phyloP scores from a whole-genome alignment of 2,888 invertebrate genomes.

The Conchocele bisecta region DNA sequence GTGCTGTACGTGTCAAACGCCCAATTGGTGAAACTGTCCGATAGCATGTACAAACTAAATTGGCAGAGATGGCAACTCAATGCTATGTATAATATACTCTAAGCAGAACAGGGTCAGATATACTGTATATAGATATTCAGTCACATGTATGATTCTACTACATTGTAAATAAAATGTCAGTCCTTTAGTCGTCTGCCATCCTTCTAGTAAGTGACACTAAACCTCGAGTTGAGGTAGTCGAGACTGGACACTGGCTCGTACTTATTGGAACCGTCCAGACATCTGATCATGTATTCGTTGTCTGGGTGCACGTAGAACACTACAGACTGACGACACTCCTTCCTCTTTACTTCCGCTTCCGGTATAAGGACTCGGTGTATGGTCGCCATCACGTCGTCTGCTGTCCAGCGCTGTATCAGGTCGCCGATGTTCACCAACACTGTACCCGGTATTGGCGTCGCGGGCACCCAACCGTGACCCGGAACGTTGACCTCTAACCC shows the following conservation, averaged over 20 bases:
- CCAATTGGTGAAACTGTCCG: too few relatives aligned
- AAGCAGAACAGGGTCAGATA: too few relatives aligned
- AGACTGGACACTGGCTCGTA: constrained; percentile 57
- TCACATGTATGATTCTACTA: too few relatives aligned
- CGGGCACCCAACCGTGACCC: background rate
- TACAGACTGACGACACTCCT: background rate
- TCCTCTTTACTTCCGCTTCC: background rate
- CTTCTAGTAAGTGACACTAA: too few relatives aligned
- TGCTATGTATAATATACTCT: too few relatives aligned
- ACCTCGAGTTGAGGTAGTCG: constrained; percentile 35
- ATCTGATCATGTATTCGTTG: constrained; percentile 8
- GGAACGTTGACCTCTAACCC: background rate
- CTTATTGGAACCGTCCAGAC: constrained; percentile 61
- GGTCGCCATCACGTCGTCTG: background rate
- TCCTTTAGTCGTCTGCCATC: too few relatives aligned
- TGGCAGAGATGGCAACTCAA: too few relatives aligned
- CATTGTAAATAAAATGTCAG: too few relatives aligned
- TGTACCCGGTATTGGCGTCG: background rate
- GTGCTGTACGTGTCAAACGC: too few relatives aligned
- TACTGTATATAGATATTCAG: too few relatives aligned
- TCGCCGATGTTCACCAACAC: background rate
- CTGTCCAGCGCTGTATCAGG: background rate
- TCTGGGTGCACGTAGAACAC: background rate
- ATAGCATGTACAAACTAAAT: too few relatives aligned
- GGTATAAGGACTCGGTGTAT: background rate